Evolutionary conservation across 2,113 vertebrate species (phyloP).

Genomic region (Cyphomyrus discorhynchus): DNA sequence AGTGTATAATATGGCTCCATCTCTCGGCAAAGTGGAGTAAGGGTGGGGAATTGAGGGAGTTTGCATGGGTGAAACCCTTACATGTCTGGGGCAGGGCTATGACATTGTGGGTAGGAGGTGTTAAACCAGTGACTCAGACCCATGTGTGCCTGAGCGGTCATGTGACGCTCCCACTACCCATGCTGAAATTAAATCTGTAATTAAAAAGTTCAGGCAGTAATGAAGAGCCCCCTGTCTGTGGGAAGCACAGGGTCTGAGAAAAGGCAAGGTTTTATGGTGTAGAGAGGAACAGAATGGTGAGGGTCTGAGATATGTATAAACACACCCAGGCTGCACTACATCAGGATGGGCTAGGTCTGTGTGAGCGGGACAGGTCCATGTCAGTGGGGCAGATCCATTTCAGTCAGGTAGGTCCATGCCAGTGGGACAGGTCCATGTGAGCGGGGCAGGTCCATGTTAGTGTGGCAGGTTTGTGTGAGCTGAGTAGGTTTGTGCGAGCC

Average conservation of each 20-base stretch:
- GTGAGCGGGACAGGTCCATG: neutral
- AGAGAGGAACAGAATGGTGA: neutral
- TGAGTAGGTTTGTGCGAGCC: too few relatives aligned
- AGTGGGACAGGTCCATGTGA: too few relatives aligned
- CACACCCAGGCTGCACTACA: neutral
- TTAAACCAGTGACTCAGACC: neutral
- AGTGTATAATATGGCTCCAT: slow-evolving; percentile 9
- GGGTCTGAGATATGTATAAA: neutral
- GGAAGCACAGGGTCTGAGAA: neutral
- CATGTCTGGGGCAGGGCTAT: neutral
- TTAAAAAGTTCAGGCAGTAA: neutral
- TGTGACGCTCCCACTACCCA: neutral
- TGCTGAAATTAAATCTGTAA: neutral
- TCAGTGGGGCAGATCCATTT: neutral
- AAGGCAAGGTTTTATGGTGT: neutral
- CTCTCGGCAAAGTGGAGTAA: slow-evolving; percentile 15
- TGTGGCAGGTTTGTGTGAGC: too few relatives aligned
- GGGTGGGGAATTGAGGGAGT: neutral
- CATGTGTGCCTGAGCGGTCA: neutral
- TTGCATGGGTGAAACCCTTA: neutral
- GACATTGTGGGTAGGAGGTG: neutral
- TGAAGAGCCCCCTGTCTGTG: neutral
- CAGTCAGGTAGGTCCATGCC: neutral
- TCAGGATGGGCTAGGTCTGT: neutral
- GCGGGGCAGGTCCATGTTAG: too few relatives aligned